These are phyloP conservation scores for Bathybates hornii DNA, from an alignment of 2,113 vertebrate species.

Conservation along the genomic window DNA sequence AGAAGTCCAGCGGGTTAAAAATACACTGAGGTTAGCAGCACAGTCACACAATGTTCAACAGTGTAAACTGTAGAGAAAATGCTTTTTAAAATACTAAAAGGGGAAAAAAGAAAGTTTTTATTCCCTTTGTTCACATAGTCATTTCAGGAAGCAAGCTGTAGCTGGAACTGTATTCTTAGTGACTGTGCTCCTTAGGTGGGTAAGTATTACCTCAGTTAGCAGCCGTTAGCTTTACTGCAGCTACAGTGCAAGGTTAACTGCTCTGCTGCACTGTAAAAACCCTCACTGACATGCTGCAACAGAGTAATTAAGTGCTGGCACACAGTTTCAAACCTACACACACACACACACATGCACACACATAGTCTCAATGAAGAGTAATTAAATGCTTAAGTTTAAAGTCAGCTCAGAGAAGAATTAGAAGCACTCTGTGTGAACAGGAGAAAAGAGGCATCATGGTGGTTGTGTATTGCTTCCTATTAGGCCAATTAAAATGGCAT, in stretches of 20 bases:
- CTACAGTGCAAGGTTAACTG: slow-evolving; percentile 39
- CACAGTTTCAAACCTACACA: neutral
- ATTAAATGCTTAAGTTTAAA: slow-evolving; percentile 50
- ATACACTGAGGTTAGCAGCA: neutral
- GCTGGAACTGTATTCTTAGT: slow-evolving; percentile 20
- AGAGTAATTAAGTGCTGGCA: slow-evolving; percentile 39
- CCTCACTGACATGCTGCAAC: slow-evolving; percentile 18
- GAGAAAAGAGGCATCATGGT: slow-evolving; percentile 6
- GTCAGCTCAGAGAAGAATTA: slow-evolving; percentile 27
- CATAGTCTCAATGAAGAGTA: neutral
- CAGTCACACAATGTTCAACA: neutral
- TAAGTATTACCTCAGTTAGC: slow-evolving; percentile 15
- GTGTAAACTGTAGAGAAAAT: neutral
- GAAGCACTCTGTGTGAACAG: neutral
- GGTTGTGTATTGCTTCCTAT: slow-evolving; percentile 18
- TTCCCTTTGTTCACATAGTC: neutral
- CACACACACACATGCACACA: neutral
- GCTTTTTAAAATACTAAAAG: neutral
- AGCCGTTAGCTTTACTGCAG: slow-evolving; percentile 26
- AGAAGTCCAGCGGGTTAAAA: neutral
- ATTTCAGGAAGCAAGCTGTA: neutral
- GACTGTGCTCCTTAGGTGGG: slow-evolving; percentile 21
- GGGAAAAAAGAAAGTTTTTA: neutral
- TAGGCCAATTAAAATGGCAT: slow-evolving; percentile 40
- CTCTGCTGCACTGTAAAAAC: slow-evolving; percentile 25